A percentile compares a stretch with the other conserved stretches of the same genome.
These are phyloP conservation scores for Blastobasis adustella DNA, from an alignment of 2,888 invertebrate species.

Conservation along the genomic window DNA sequence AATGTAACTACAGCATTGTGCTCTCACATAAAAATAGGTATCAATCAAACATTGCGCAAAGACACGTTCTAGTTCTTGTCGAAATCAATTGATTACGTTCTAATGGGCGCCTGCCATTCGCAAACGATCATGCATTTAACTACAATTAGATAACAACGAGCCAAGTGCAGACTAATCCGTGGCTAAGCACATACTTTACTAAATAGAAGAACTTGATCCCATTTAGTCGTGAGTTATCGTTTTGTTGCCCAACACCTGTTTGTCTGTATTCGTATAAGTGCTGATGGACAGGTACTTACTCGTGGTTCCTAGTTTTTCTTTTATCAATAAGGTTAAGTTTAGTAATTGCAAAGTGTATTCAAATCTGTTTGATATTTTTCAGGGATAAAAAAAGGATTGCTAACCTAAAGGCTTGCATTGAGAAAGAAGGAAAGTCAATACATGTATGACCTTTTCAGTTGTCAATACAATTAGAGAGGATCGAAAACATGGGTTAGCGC, in stretches of 20 bases:
- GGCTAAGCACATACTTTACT: constrained; percentile 18
- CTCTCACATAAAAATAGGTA: not conserved
- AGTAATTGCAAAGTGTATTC: no score
- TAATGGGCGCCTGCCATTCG: constrained; percentile 10
- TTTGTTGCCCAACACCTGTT: not conserved
- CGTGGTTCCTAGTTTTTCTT: no score
- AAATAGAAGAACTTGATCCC: constrained; percentile 5
- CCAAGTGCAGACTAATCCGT: not conserved
- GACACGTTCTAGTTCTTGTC: not conserved
- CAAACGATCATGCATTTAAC: constrained; percentile 10
- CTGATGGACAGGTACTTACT: no score
- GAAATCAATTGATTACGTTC: constrained; percentile 7
- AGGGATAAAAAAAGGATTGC: no score
- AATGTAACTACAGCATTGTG: not conserved
- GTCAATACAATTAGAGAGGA: no score
- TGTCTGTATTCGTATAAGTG: no score
- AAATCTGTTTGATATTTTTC: no score
- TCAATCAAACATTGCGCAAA: constrained; percentile 3
- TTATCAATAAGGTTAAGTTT: no score
- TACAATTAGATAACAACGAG: constrained; percentile 17
- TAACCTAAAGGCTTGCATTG: no score
- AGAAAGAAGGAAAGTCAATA: no score
- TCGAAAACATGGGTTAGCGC: no score
- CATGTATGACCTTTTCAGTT: no score
- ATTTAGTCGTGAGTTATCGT: not conserved